phyloP scores from a whole-genome alignment of 1,140 invertebrate species.

The Drosophila persimilis region DNA sequence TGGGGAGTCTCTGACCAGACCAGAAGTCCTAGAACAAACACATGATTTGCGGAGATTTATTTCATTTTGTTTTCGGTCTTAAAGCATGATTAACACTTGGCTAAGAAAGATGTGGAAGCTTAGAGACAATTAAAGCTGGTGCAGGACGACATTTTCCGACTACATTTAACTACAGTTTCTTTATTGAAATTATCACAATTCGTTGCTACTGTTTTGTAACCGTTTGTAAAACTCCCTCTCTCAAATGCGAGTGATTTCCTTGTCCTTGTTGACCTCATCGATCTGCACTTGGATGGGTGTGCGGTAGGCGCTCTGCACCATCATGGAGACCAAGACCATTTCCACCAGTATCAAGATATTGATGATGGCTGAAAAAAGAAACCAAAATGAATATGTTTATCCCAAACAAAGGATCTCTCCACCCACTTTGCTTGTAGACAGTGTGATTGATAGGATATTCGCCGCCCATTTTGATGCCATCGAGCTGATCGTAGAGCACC shows the following conservation, averaged over 20 bases:
- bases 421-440: slow-evolving; percentile 77
- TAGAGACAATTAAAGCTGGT: too few relatives aligned
- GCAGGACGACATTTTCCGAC: not conserved
- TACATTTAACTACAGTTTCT: slow-evolving; percentile 42
- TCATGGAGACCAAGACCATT: slow-evolving; percentile 78
- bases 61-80: slow-evolving; percentile 5
- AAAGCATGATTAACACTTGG: slow-evolving; percentile 2
- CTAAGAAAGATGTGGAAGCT: not conserved
- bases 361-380: slow-evolving; percentile 59
- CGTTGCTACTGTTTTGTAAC: slow-evolving; percentile 37
- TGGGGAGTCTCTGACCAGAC: not conserved
- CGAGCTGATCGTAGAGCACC: slow-evolving; percentile 69
- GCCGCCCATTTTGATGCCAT: slow-evolving; percentile 62
- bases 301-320: slow-evolving; percentile 74
- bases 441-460: slow-evolving; percentile 79
- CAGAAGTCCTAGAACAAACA: slow-evolving; percentile 5
- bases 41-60: slow-evolving; percentile 67
- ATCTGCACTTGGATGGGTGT: slow-evolving; percentile 64
- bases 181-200: slow-evolving; percentile 77
- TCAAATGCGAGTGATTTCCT: slow-evolving; percentile 28
- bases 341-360: slow-evolving; percentile 75
- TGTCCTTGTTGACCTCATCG: slow-evolving; percentile 53
- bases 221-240: not conserved
- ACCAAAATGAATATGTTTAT: not conserved
- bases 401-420: too few relatives aligned